Evolutionary conservation across 1,140 invertebrate genomes (phyloP), one percentile per base, ranked within the genome.

Genomic region (Yoshiicerus persimilis): DNA sequence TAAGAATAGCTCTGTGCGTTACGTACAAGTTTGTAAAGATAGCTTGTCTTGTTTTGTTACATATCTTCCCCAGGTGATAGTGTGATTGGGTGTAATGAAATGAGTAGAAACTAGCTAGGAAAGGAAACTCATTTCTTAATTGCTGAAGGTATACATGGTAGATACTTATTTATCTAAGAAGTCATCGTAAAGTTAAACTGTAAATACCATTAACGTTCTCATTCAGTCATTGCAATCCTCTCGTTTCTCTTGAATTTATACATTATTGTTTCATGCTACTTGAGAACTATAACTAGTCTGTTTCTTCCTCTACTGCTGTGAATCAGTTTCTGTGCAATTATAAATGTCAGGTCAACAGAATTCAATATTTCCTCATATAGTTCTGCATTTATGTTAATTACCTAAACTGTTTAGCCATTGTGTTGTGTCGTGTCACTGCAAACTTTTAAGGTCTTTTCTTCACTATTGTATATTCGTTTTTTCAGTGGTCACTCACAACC

Each of bases 401-500:
- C n/a, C n/a, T n/a, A n/a, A 16, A n/a, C 47, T 16, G n/a, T n/a
- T 56, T 56, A 56, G 80, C 9, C 27, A 84, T 27, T 84, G 80
- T 84, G 80, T 75, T 4, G 9, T 47, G 39, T 47, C 11, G 70
- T 16, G 70, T 75, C 13, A 11, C 11, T 10, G 25, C 13, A 4
- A 0, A 38, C 25, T 32, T 70, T 66, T 34, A 4, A n/a, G 8
- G 8, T 11, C 23, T 27, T 80, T n/a, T 80, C 4, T 77, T 11
- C n/a, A 16, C 5, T 3, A 66, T 23, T 66, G 13, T 10, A n/a
- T n/a, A n/a, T n/a, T n/a, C n/a, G n/a, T n/a, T n/a, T 36, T 80
- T 80, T 23, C 62, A 89, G 88, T 87, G 88, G 85, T 62, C 64
- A 70, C n/a, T 70, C 11, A 56, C 70, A 36, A 89, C 86, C 11